Base-by-base conservation (phyloP, 2,113 vertebrate species). In the Sinocyclocheilus anshuiensis region DNA sequence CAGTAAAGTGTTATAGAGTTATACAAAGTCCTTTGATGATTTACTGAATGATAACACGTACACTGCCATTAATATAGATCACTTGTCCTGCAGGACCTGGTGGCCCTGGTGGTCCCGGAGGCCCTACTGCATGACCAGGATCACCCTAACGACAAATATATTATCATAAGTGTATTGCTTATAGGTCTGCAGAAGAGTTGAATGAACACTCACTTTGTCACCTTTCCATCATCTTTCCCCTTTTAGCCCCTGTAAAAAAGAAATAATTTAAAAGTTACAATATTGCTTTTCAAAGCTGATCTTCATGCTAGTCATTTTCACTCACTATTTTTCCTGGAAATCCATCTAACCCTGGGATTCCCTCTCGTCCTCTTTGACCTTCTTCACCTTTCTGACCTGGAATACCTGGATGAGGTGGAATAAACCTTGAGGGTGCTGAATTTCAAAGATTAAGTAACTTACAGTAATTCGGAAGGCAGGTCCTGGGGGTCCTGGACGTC, bases 141-240 rank as follows among this genome's bases (percentile, higher is more conserved):
- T 94, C 92, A 8, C 97, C 98, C 98, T 99, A 84, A 9, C 89
- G 6, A 86, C 91, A 84, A 24, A 83, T 53, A 48, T 6, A 74
- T 53, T 36, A 45, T 4, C 15, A 65, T 67, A 78, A 4, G 33
- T 10, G 4, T 55, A 9, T 20, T 57, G 50, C 13, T 26, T 29
- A 77, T 29, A 29, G 42, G 5, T 4, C 45, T n/a, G 26, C 13
- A 18, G 8, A 77, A 20, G 16, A 65, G 12, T 65, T 33, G 26
- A 29, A 77, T 13, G 0, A 85, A 20, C 42, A 93, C 97, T 95
- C 86, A 98, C 97, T 90, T 87, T 93, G 76, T 96, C 94, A 0
- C 97, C 98, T 0, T 78, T 92, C 24, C 79, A 88, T 67, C 98
- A 97, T 75, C 83, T 90, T 1, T 96, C 94, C 86, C 98, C 98